Percentiles rank a stretch among this genome's conserved stretches.
Conservation (phyloP, 2,113 vertebrate genomes). For the Megalops atlanticus region DNA sequence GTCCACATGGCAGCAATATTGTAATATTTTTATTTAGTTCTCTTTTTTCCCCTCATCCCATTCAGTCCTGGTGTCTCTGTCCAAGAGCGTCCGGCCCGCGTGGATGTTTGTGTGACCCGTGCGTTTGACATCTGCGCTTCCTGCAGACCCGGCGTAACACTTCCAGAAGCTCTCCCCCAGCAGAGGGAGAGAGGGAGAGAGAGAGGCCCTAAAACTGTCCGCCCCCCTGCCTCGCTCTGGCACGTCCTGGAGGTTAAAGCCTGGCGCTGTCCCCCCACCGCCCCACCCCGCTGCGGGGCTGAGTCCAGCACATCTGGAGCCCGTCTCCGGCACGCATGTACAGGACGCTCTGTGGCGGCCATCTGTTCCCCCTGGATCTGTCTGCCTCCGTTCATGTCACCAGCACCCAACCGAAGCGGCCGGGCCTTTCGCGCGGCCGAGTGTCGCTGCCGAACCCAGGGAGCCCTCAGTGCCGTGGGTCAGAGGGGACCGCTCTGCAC, state of each 20-base stretch:
- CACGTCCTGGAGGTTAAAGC: not conserved
- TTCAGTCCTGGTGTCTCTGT: conserved; percentile 8
- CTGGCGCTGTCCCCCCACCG: not conserved
- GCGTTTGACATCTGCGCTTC: conserved; percentile 13
- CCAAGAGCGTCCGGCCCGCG: not conserved
- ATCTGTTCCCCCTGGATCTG: conserved; percentile 24
- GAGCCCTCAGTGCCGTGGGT: conserved; percentile 23
- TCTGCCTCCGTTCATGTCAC: conserved; percentile 29
- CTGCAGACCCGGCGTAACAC: not conserved
- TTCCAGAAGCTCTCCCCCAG: not conserved
- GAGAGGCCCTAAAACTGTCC: conserved; percentile 1
- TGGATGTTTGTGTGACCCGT: conserved; percentile 16
- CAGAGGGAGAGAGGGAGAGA: too few species aligned
- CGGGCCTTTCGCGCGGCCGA: not conserved
- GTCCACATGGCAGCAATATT: not conserved
- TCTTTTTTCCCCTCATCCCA: not conserved
- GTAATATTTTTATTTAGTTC: not conserved
- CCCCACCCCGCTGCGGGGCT: conserved; percentile 9
- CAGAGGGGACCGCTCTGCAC: not conserved
- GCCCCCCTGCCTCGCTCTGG: not conserved
- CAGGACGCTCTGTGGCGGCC: conserved; percentile 1
- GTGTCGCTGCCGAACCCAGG: not conserved
- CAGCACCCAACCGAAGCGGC: conserved; percentile 18
- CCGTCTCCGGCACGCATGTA: not conserved
- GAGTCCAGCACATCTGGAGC: conserved; percentile 37